Base-by-base conservation (phyloP, 2,888 invertebrate genomes). In the Empis livida region DNA sequence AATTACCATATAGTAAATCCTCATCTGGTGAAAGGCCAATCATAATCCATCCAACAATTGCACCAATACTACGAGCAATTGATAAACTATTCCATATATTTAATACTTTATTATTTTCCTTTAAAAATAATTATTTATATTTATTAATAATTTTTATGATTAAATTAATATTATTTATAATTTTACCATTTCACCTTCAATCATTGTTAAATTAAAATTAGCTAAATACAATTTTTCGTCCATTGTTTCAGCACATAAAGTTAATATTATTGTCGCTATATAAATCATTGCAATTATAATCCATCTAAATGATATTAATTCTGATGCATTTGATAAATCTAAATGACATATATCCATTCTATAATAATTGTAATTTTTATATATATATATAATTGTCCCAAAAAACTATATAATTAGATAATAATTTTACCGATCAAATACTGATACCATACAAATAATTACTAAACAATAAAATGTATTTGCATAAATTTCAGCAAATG, bases 11-110 rank as follows among this genome's bases (percentile, higher is more conserved):
- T 11, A 76, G 66, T 55, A 71, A 61, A 56, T 73, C 75, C 55
- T 75, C 73, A 31, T 68, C 64, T 35, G 74, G 70, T 51, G 71
- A 70, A 50, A 75, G 57, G 2, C 75, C 74, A 38, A 76, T 68
- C 59, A 75, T 67, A 41, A 75, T 65, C 75, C 75, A 76, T 23
- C 74, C 74, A 32, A 70, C 61, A 49, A 75, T 71, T 31, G 75
- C 75, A 44, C 74, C 66, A 55, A 73, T 62, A 47, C 74, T 72
- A 41, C 76, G 65, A 56, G 74, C 73, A 47, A 74, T 64, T 42
- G 75, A 75, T 52, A 76, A 56, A 53, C 73, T 71, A 50, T 71
- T 75, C 75, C 76, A 76, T 6, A 71, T 65, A 32, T 63, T 67
- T 44, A 74, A 57, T 48, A 74, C 70, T 50, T 63, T 63, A 53